phyloP scores from a whole-genome alignment of 2,888 invertebrate genomes.

The Drosophila kokeensis region DNA sequence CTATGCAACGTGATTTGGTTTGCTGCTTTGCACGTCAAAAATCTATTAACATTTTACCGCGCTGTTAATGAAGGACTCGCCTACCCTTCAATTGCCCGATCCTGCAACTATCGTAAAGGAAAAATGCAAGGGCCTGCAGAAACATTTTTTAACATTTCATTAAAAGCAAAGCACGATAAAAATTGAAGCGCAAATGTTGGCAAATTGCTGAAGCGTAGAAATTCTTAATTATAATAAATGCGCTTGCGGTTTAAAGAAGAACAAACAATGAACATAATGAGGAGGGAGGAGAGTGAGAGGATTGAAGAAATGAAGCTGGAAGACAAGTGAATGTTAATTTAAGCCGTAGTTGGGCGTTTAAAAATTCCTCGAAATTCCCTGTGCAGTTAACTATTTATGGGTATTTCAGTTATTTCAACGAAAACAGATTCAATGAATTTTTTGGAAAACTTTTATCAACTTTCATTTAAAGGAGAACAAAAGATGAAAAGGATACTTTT shows the following conservation, averaged over 20 bases:
- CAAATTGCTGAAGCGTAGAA: conserved; percentile 59
- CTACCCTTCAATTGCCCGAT: not conserved
- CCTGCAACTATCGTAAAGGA: conserved; percentile 14
- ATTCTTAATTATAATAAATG: conserved; percentile 65
- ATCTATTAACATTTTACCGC: conserved; percentile 74
- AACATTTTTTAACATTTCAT: conserved; percentile 58
- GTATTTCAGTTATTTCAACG: conserved; percentile 13
- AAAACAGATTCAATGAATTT: not conserved
- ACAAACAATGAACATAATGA: conserved; percentile 7
- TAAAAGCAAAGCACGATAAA: conserved; percentile 37
- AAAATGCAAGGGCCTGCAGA: conserved; percentile 36
- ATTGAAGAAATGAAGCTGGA: not conserved
- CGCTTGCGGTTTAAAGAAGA: conserved; percentile 30
- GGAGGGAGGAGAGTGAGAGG: not conserved
- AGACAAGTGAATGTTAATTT: conserved; percentile 36
- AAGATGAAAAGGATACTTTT: conserved; percentile 1
- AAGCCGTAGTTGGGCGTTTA: not conserved
- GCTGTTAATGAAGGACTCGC: conserved; percentile 62
- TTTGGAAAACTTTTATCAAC: not conserved
- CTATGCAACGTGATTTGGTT: conserved; percentile 13
- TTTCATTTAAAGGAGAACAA: not conserved
- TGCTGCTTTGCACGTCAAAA: conserved; percentile 48
- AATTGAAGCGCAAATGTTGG: conserved; percentile 63
- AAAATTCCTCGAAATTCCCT: conserved; percentile 1
- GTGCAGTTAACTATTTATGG: conserved; percentile 30